Conservation (phyloP, 2,113 vertebrate genomes). For the Ptyas mucosa region DNA sequence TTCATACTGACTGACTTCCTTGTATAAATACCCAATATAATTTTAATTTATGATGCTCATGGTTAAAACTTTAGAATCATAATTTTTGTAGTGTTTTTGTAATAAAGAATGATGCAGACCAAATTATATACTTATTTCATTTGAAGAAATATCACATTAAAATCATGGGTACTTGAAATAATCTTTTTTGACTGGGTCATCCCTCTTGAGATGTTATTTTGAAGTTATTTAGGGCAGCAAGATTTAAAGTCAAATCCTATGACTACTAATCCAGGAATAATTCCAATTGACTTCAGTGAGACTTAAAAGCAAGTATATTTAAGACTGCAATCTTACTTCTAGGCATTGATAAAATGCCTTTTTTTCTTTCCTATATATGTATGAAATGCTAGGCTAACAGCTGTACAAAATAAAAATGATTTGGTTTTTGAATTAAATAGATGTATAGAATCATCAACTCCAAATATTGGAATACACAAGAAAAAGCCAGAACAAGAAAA, state of each 20-base stretch:
- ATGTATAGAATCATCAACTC: background rate
- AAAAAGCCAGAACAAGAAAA: background rate
- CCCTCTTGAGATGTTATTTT: background rate
- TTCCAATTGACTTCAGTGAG: background rate
- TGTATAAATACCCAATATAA: too few relatives aligned
- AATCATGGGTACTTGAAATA: background rate
- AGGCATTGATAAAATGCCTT: background rate
- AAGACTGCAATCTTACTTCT: background rate
- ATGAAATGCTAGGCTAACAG: background rate
- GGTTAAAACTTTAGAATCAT: background rate
- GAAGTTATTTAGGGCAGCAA: background rate
- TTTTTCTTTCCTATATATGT: too few relatives aligned
- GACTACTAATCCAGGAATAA: background rate
- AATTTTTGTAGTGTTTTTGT: background rate
- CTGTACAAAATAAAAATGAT: background rate
- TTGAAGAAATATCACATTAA: background rate
- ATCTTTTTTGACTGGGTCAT: background rate
- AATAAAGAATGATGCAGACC: background rate
- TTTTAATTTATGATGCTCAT: background rate
- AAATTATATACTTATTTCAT: background rate
- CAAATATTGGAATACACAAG: background rate
- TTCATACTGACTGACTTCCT: too few relatives aligned
- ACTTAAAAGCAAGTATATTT: background rate
- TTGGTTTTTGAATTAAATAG: background rate
- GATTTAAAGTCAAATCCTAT: background rate